Conservation (phyloP, 2,888 invertebrate species). For the Pyrocoelia pectoralis region DNA sequence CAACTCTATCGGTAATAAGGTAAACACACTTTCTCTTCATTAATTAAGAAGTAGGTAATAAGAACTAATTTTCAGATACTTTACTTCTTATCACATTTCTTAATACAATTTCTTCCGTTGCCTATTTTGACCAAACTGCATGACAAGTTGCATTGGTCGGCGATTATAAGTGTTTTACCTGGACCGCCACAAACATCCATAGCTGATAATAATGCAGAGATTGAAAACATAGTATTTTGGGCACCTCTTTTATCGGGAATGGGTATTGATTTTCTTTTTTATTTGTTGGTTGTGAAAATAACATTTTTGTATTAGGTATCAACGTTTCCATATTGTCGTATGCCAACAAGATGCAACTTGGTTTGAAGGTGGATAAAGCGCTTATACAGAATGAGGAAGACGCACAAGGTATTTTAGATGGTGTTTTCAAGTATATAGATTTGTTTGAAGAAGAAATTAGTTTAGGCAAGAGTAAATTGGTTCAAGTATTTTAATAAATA, state of each 20-base stretch:
- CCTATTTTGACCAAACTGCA: neutral
- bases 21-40: neutral
- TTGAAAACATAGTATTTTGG: slow-evolving; percentile 2
- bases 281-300: too few relatives aligned
- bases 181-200: neutral
- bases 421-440: neutral
- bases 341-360: neutral
- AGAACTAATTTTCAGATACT: neutral
- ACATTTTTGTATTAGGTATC: neutral
- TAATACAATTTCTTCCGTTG: neutral
- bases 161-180: neutral
- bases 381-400: neutral
- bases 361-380: neutral
- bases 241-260: neutral
- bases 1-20: neutral
- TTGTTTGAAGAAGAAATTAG: neutral
- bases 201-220: neutral
- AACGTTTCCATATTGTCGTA: neutral
- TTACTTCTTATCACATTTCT: neutral
- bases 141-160: neutral
- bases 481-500: too few relatives aligned
- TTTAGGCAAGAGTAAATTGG: neutral
- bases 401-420: neutral
- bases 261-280: neutral
- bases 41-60: too few relatives aligned